Percentiles rank a stretch among this genome's conserved stretches.
phyloP scores from a whole-genome alignment of 1,140 invertebrate genomes.

The Ips nitidus region DNA sequence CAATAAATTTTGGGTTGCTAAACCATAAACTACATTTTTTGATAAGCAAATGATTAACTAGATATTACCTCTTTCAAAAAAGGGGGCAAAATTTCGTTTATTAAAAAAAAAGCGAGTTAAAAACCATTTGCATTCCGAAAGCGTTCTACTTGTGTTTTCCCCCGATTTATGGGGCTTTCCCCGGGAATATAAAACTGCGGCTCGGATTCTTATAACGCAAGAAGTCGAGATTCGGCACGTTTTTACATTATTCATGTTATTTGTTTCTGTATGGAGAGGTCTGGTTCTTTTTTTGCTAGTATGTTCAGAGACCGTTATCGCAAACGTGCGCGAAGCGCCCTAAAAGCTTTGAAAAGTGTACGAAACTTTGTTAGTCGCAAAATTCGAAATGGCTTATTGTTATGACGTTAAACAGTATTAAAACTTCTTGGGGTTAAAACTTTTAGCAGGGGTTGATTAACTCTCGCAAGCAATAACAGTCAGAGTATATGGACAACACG shows the following conservation, averaged over 20 bases:
- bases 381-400: constrained; percentile 18
- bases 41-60: not conserved
- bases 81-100: constrained; percentile 12
- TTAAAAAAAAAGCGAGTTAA: constrained; percentile 3
- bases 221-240: constrained; percentile 30
- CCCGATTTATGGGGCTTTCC: constrained; percentile 25
- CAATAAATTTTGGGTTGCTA: constrained; percentile 22
- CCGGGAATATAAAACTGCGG: constrained; percentile 23
- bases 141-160: constrained; percentile 25
- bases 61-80: not conserved
- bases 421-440: constrained; percentile 3
- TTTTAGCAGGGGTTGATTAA: constrained; percentile 1
- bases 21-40: constrained; percentile 11
- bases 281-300: not conserved
- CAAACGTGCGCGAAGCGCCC: not conserved
- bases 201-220: constrained; percentile 16
- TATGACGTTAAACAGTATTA: constrained; percentile 11
- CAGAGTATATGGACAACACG: too few relatives aligned
- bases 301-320: not conserved
- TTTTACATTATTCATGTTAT: constrained; percentile 31
- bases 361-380: constrained; percentile 4
- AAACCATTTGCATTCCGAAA: constrained; percentile 26
- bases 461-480: too few relatives aligned
- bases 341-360: constrained; percentile 8
- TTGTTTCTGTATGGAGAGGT: constrained; percentile 15